phyloP scores from a whole-genome alignment of 2,888 invertebrate genomes.

The Erpobdella octoculata region DNA sequence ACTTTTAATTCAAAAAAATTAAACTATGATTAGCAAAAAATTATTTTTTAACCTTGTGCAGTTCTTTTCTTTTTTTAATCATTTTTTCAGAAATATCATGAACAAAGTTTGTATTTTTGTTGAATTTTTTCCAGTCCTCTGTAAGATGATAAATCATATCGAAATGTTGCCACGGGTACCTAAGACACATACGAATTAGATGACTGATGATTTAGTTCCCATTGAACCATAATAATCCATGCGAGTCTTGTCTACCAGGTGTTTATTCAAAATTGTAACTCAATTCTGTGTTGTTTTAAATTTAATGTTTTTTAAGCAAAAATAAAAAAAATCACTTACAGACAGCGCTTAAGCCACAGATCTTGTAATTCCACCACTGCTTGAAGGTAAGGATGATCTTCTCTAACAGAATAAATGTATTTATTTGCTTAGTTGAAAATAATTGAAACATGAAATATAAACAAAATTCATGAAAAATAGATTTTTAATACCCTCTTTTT shows the following conservation, averaged over 20 bases:
- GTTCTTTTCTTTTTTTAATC: constrained; percentile 25
- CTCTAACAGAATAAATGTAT: background rate
- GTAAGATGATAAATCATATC: constrained; percentile 34
- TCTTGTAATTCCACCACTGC: constrained; percentile 31
- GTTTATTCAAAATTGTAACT: no score
- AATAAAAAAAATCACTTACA: constrained; percentile 32
- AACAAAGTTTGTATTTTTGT: constrained; percentile 30
- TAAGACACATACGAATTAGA: constrained; percentile 19
- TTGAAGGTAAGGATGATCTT: constrained; percentile 34
- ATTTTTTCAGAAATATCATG: constrained; percentile 31
- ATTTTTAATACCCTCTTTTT: constrained; percentile 36
- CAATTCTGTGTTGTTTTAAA: no score
- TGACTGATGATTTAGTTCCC: background rate
- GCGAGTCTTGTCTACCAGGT: no score
- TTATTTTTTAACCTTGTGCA: constrained; percentile 27
- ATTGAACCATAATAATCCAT: no score
- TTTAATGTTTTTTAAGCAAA: no score
- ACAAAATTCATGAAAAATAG: background rate
- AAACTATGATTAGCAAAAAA: no score
- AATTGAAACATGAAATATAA: no score
- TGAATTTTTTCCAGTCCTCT: constrained; percentile 26
- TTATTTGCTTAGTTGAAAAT: background rate
- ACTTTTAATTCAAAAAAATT: no score
- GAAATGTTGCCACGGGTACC: constrained; percentile 32
- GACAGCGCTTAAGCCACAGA: constrained; percentile 26